Conservation (phyloP, 2,797 vertebrate genomes). For the Lophius americanus region DNA sequence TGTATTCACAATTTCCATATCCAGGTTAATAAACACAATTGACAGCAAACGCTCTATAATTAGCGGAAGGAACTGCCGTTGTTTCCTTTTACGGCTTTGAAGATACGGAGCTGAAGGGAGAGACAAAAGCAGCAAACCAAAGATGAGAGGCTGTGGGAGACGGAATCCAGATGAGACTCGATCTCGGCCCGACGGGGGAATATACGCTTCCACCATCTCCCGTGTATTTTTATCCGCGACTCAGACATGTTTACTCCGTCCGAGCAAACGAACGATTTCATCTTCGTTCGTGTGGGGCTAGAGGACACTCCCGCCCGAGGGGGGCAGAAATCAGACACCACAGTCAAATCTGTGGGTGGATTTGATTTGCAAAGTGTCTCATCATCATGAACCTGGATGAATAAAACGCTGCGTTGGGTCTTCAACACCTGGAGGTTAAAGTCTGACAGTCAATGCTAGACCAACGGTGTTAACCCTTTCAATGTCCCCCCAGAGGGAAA, state of each 20-base stretch:
- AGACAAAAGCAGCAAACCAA: constrained; percentile 38
- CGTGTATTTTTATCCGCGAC: constrained; percentile 65
- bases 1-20: constrained; percentile 21
- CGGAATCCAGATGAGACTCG: constrained; percentile 64
- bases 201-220: constrained; percentile 62
- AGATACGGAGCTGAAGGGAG: constrained; percentile 42
- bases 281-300: constrained; percentile 32
- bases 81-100: constrained; percentile 47
- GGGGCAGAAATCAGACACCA: constrained; percentile 49
- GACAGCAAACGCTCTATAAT: constrained; percentile 62
- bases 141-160: constrained; percentile 58
- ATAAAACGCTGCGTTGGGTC: constrained; percentile 42
- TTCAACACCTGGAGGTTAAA: constrained; percentile 18
- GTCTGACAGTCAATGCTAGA: neutral
- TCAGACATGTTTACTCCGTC: constrained; percentile 68
- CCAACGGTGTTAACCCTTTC: no score
- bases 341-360: constrained; percentile 58
- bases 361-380: constrained; percentile 77
- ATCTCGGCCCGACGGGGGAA: constrained; percentile 62
- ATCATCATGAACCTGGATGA: constrained; percentile 56
- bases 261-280: constrained; percentile 69
- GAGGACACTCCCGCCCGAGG: constrained; percentile 55
- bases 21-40: constrained; percentile 46
- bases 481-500: no score
- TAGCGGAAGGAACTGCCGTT: constrained; percentile 42